Evolutionary conservation across 2,888 invertebrate species (phyloP), one percentile per base, ranked within the genome.

Genomic region (Rhagophthalmus giganteus): DNA sequence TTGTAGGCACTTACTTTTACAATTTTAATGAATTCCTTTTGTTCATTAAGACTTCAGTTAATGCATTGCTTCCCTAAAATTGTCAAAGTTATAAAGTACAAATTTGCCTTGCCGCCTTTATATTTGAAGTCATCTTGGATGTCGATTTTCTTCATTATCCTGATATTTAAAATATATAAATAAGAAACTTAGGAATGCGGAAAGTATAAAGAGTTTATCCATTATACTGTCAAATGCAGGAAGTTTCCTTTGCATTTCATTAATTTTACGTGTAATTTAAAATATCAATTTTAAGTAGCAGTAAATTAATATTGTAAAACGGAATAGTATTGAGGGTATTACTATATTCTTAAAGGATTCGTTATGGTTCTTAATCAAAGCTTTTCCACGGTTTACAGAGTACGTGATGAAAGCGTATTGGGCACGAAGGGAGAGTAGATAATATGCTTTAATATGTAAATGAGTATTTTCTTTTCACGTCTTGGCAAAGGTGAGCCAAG

Each of bases 371-470:
- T 48, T 48, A 40, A 48, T 48, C 48, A 48, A 48, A 48, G 41
- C 35, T 34, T 31, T 38, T 41, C 30, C 31, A 26, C 31, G 39
- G 41, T 34, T 46, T 46, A 40, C 25, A 37, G 38, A 35, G 45
- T 39, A 47, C 35, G 38, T 52, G 46, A 52, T 52, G 46, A 52
- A 52, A 52, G 46, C 52, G 46, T 35, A 47, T 53, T 44, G 47
- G 39, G 42, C 48, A 48, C 47, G 54, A 47, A 52, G 40, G 33
- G 40, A 33, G 33, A 53, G 52, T 61, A 61, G 68, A 69, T 70
- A 69, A 68, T n/a, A n/a, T 68, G 66, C 67, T 68, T 69, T 67
- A 67, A 68, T 69, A 70, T 70, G 70, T 66, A 69, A 70, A 70
- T 69, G 66, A 65, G 63, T 68, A 67, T 70, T 70, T 68, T 69